These are phyloP conservation scores for Brachyptera risi DNA, from an alignment of 2,888 invertebrate species.

Conservation along the genomic window DNA sequence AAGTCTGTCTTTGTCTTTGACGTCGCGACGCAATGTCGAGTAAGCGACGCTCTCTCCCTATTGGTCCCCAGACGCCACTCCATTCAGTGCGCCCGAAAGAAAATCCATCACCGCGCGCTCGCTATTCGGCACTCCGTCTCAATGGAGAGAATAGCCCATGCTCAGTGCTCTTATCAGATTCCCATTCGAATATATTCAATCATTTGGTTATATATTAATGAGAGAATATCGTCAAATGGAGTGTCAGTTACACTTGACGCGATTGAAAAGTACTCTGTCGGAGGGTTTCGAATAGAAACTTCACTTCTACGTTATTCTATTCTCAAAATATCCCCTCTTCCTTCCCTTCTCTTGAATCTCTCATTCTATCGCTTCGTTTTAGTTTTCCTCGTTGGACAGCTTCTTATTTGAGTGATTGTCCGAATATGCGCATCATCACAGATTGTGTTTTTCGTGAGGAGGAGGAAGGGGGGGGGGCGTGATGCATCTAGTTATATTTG, in stretches of 20 bases:
- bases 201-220: constrained; percentile 31
- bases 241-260: constrained; percentile 33
- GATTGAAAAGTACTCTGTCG: constrained; percentile 28
- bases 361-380: constrained; percentile 4
- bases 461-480: background rate
- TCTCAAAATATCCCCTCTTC: background rate
- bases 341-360: background rate
- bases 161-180: constrained; percentile 33
- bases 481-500: background rate
- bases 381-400: constrained; percentile 3
- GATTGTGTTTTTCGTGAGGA: background rate
- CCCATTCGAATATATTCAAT: constrained; percentile 33
- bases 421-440: background rate
- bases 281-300: constrained; percentile 12
- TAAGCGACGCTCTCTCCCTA: background rate
- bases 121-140: constrained; percentile 17
- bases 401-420: constrained; percentile 6
- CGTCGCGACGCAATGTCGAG: background rate
- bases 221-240: constrained; percentile 33
- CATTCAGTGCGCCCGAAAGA: constrained; percentile 23
- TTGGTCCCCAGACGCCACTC: constrained; percentile 19
- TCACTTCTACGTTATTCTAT: constrained; percentile 14
- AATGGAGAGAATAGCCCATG: constrained; percentile 25
- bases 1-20: background rate
- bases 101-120: constrained; percentile 30